phyloP scores from a whole-genome alignment of 2,797 vertebrate species.

The Pangasius mekongensis region DNA sequence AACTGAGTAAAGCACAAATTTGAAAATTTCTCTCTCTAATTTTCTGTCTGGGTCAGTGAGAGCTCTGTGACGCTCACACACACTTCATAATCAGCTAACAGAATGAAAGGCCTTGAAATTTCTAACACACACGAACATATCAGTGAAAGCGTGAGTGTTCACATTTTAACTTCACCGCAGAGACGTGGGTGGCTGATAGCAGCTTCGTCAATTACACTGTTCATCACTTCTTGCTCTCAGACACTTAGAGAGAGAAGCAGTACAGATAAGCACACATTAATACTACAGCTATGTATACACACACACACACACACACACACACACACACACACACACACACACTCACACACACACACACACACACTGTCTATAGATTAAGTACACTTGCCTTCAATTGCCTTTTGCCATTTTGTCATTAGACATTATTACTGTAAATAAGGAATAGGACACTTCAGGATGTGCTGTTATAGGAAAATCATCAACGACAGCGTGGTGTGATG shows the following conservation, averaged over 20 bases:
- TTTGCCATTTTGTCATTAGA: background rate
- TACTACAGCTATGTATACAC: background rate
- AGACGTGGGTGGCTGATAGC: slow-evolving; percentile 37
- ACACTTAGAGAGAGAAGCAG: background rate
- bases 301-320: slow-evolving; percentile 10
- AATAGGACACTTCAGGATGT: background rate
- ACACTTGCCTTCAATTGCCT: background rate
- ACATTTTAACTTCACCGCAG: slow-evolving; percentile 31
- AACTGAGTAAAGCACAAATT: background rate
- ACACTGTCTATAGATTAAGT: background rate
- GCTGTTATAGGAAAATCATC: no score
- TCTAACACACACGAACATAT: background rate
- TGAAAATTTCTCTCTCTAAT: background rate
- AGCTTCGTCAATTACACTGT: slow-evolving; percentile 20
- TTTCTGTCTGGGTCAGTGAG: slow-evolving; percentile 5
- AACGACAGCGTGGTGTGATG: no score
- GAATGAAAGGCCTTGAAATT: slow-evolving; percentile 29
- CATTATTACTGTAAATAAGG: background rate
- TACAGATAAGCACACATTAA: background rate
- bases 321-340: slow-evolving; percentile 16
- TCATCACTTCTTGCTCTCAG: slow-evolving; percentile 13
- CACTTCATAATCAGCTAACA: slow-evolving; percentile 38
- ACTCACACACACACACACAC: slow-evolving; percentile 15
- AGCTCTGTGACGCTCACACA: background rate
- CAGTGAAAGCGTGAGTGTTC: slow-evolving; percentile 25